Conservation (phyloP, 2,797 vertebrate species). For the Psittacula derbiana region DNA sequence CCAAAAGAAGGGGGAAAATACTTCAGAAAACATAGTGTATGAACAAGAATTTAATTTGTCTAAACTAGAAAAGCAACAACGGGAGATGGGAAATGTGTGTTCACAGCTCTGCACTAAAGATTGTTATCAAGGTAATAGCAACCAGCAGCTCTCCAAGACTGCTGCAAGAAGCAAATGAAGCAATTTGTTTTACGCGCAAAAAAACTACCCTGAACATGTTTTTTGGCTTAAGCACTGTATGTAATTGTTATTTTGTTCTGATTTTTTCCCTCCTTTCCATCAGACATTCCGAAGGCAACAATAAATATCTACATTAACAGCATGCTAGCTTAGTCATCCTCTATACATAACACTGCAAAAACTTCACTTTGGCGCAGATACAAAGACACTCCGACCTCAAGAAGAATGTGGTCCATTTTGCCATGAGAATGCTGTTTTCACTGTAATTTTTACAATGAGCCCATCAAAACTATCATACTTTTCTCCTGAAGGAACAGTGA, state of each 20-base stretch:
- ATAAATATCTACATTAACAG: not conserved
- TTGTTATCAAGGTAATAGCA: not conserved
- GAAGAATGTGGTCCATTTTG: not conserved
- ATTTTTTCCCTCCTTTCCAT: not conserved
- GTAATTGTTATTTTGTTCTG: not conserved
- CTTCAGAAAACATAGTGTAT: not conserved
- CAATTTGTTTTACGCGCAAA: not conserved
- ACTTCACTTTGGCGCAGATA: not conserved
- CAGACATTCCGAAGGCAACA: not conserved
- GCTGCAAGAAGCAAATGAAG: not conserved
- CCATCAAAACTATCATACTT: not conserved
- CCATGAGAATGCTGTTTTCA: not conserved
- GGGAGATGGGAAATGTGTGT: not conserved
- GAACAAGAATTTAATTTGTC: not conserved
- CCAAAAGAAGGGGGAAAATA: not conserved
- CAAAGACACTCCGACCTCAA: not conserved
- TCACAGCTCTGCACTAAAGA: not conserved
- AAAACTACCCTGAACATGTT: not conserved
- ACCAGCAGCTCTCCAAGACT: not conserved
- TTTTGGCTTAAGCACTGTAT: not conserved
- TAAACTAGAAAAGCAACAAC: not conserved
- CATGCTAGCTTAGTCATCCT: accelerated
- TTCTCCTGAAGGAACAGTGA: not conserved
- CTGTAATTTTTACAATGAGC: not conserved
- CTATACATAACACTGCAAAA: not conserved